These are phyloP conservation scores for Serinus canaria DNA, from an alignment of 2,113 vertebrate genomes.

Conservation along the genomic window DNA sequence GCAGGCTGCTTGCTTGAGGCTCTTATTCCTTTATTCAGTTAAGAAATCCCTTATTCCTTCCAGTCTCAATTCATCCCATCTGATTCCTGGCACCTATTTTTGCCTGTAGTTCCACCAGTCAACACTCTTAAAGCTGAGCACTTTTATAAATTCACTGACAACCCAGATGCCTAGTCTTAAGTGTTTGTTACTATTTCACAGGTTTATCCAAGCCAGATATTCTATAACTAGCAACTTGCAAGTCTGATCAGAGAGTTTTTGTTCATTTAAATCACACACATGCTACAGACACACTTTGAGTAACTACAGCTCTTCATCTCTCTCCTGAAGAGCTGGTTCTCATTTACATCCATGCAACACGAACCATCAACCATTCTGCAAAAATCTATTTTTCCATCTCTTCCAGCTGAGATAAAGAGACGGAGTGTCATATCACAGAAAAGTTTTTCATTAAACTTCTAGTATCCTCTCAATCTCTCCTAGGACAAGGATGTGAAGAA, in stretches of 20 bases:
- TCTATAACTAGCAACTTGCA: not conserved
- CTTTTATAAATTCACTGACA: not conserved
- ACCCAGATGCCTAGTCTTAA: not conserved
- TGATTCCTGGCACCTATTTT: not conserved
- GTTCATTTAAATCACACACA: not conserved
- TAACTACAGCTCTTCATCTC: not conserved
- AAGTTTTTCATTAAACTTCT: not conserved
- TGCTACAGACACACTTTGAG: not conserved
- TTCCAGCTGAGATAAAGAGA: not conserved
- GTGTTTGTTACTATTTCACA: not conserved
- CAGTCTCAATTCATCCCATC: not conserved
- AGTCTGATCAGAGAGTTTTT: not conserved
- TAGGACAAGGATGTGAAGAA: not conserved
- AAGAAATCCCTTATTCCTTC: not conserved
- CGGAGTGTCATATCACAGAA: rapidly evolving
- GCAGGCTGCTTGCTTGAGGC: not conserved
- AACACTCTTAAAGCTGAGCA: not conserved
- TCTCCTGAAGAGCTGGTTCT: not conserved
- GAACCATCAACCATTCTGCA: not conserved
- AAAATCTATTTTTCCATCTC: not conserved
- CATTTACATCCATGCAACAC: rapidly evolving
- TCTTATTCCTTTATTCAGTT: not conserved
- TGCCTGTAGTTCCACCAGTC: not conserved
- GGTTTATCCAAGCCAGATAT: not conserved
- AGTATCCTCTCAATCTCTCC: not conserved